Base-by-base conservation (phyloP, 2,797 vertebrate species). In the Gambusia yucatana region DNA sequence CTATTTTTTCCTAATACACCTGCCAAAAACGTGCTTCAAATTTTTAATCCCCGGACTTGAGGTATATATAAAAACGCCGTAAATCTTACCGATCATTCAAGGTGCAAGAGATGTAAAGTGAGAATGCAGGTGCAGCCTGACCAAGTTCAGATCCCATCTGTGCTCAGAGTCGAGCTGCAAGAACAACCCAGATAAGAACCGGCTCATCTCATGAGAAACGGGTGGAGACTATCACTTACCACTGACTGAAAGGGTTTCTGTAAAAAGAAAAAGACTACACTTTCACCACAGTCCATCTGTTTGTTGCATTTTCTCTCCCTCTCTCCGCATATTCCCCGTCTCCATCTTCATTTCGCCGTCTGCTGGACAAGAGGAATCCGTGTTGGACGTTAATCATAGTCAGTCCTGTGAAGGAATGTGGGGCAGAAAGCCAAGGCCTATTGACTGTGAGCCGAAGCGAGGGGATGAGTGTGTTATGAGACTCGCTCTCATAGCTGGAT, bases 381-480 rank as follows among this genome's bases (percentile, higher is more conserved):
- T 65, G 44, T 82, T 87, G 84, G 67, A 79, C 75, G 77, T 86
- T 82, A 77, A 90, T 92, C 90, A 79, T 52, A 63, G 82, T 84
- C 79, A 63, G 82, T 84, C 80, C 82, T 83, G 73, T 88, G 86
- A 73, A 87, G 86, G 87, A 93, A 90, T 91, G 88, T 43, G 30
- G 84, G 89, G 86, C 87, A 48, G 79, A 36, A 73, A 70, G 86
- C 88, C 88, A 85, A 65, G 50, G 73, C 77, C 81, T 52, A 71
- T 85, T 86, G 84, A 89, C 82, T 75, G 79, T 57, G 46, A 84
- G 67, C 85, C 47, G 76, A 76, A 76, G 79, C 71, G 70, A 74
- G 52, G 50, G 73, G 72, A 81, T 76, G 88, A 78, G 75, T 76
- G 86, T 82, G 70, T 87, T 78, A 71, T 61, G 73, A 85, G 43